A percentile compares a stretch with the other conserved stretches of the same genome.
Evolutionary conservation across 1,140 invertebrate genomes (phyloP).

Genomic region (Brachionus plicatilis): DNA sequence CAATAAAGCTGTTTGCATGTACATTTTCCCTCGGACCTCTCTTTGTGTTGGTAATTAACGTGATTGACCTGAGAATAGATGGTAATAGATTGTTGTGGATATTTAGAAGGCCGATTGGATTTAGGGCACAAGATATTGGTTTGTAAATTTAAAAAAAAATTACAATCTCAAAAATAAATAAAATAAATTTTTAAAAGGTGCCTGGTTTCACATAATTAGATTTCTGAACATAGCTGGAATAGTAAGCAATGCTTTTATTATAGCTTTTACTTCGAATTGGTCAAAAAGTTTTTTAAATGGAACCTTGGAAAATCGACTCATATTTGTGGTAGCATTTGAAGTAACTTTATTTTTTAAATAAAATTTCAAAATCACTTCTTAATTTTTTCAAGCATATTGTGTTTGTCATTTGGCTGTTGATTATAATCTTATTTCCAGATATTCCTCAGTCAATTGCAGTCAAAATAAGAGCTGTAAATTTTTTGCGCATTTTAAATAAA

Average conservation of each 20-base stretch:
- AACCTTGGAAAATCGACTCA: neutral
- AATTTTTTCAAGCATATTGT: neutral
- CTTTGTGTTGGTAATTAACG: slow-evolving; percentile 52
- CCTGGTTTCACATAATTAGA: slow-evolving; percentile 54
- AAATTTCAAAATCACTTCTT: neutral
- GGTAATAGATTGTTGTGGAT: slow-evolving; percentile 55
- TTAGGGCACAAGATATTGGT: slow-evolving; percentile 57
- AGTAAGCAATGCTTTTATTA: slow-evolving; percentile 56
- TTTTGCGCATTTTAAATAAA: neutral
- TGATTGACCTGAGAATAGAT: slow-evolving; percentile 55
- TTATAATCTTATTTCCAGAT: neutral
- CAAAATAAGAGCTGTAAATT: neutral
- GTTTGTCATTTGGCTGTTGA: slow-evolving; percentile 3
- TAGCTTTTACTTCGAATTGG: slow-evolving; percentile 56
- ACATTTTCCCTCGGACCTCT: slow-evolving; percentile 57
- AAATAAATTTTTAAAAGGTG: slow-evolving; percentile 48
- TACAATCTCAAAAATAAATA: neutral
- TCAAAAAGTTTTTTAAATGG: slow-evolving; percentile 21
- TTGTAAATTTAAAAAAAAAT: neutral
- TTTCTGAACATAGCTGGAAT: slow-evolving; percentile 56
- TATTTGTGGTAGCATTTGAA: slow-evolving; percentile 26
- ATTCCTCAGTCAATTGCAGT: neutral
- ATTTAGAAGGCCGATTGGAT: slow-evolving; percentile 53
- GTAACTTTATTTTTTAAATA: neutral
- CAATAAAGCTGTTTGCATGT: slow-evolving; percentile 55